A percentile compares a stretch with the other conserved stretches of the same genome.
Evolutionary conservation across 1,140 invertebrate genomes (phyloP).

Genomic region (Hydropsyche tenuis): DNA sequence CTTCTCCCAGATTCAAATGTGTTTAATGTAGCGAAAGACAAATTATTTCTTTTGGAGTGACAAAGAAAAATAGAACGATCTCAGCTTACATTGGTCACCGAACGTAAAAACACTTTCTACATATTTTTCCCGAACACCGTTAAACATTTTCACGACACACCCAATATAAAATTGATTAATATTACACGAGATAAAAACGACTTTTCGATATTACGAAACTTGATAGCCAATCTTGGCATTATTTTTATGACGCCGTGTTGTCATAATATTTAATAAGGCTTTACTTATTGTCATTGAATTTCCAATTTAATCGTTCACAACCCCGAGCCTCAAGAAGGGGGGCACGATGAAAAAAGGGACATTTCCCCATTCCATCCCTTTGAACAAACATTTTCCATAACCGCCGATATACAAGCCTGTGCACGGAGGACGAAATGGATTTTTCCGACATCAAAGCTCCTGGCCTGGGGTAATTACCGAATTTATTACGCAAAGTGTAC

Average conservation of each 20-base stretch:
- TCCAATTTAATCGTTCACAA: neutral
- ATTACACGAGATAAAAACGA: neutral
- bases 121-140: neutral
- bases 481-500: too few relatives aligned
- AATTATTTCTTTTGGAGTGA: slow-evolving; percentile 42
- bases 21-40: slow-evolving; percentile 47
- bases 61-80: slow-evolving; percentile 22
- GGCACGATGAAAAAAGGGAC: neutral
- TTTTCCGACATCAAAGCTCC: too few relatives aligned
- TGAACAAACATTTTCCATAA: neutral
- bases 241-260: neutral
- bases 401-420: too few relatives aligned
- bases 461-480: too few relatives aligned
- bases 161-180: neutral
- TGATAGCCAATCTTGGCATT: neutral
- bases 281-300: too few relatives aligned
- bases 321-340: neutral
- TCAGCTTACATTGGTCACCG: slow-evolving; percentile 5
- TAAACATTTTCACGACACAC: too few relatives aligned
- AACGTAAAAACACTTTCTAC: neutral
- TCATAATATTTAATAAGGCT: neutral
- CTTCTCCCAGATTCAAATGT: slow-evolving; percentile 38
- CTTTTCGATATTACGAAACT: too few relatives aligned
- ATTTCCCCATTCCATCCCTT: neutral
- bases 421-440: too few relatives aligned